Evolutionary conservation across 2,888 invertebrate species (phyloP).

Genomic region (Ophion obscuratus): DNA sequence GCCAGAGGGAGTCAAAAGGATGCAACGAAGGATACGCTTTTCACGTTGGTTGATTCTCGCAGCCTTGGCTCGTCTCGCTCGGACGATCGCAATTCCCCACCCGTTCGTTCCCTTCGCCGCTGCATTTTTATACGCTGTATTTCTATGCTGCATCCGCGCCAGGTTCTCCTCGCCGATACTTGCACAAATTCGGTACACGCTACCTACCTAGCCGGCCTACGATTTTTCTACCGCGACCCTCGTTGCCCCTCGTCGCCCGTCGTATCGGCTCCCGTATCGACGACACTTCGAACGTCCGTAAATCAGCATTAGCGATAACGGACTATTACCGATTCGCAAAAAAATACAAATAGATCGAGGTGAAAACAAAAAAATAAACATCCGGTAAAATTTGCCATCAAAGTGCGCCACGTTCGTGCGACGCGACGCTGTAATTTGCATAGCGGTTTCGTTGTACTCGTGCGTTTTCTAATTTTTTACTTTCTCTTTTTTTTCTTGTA

Average conservation of each 20-base stretch:
- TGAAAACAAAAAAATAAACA: too few species aligned
- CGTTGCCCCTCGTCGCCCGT: neutral
- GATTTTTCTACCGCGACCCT: constrained; percentile 25
- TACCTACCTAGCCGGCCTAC: constrained; percentile 10
- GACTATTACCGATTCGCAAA: too few species aligned
- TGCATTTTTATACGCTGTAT: constrained; percentile 39
- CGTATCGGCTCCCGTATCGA: too few species aligned
- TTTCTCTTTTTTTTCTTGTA: neutral
- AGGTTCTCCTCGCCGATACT: too few species aligned
- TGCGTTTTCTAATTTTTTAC: too few species aligned
- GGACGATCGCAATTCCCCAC: constrained; percentile 69
- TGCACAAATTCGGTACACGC: too few species aligned
- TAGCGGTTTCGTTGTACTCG: constrained; percentile 18
- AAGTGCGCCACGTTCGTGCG: neutral
- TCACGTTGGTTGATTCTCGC: constrained; percentile 68
- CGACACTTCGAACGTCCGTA: too few species aligned
- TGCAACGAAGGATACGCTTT: constrained; percentile 65
- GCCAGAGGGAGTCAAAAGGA: constrained; percentile 33
- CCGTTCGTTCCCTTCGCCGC: constrained; percentile 45
- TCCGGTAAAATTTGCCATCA: too few species aligned
- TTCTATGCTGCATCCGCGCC: too few species aligned
- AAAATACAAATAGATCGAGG: too few species aligned
- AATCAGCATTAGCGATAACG: too few species aligned
- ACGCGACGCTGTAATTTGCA: constrained; percentile 12
- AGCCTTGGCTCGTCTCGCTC: constrained; percentile 73